Evolutionary conservation across 2,113 vertebrate genomes (phyloP).

Genomic region (Saguinus midas): DNA sequence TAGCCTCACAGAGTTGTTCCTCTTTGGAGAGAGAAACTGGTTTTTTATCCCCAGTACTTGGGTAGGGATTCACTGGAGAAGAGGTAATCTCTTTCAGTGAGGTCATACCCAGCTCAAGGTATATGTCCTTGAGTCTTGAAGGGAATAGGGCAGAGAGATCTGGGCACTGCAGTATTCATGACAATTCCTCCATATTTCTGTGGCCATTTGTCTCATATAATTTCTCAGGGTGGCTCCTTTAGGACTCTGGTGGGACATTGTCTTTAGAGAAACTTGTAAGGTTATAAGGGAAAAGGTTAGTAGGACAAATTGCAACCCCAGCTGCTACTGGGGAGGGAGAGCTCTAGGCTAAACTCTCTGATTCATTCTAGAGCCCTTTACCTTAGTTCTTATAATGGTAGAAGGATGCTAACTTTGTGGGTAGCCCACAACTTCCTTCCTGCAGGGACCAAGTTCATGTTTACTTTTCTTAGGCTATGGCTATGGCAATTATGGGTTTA

Average conservation of each 20-base stretch:
- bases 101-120: background rate
- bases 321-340: background rate
- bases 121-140: background rate
- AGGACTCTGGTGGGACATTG: background rate
- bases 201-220: background rate
- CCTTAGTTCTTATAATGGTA: background rate
- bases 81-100: background rate
- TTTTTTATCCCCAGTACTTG: no score
- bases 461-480: background rate
- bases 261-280: background rate
- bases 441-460: background rate
- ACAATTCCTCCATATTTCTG: background rate
- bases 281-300: background rate
- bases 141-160: background rate
- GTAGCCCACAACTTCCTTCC: background rate
- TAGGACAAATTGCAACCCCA: background rate
- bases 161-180: background rate
- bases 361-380: background rate
- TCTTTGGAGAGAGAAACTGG: no score
- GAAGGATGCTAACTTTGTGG: background rate
- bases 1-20: background rate
- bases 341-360: background rate
- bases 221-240: background rate
- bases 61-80: background rate
- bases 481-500: background rate